Conservation (phyloP, 2,113 vertebrate genomes). For the Tursiops truncatus region DNA sequence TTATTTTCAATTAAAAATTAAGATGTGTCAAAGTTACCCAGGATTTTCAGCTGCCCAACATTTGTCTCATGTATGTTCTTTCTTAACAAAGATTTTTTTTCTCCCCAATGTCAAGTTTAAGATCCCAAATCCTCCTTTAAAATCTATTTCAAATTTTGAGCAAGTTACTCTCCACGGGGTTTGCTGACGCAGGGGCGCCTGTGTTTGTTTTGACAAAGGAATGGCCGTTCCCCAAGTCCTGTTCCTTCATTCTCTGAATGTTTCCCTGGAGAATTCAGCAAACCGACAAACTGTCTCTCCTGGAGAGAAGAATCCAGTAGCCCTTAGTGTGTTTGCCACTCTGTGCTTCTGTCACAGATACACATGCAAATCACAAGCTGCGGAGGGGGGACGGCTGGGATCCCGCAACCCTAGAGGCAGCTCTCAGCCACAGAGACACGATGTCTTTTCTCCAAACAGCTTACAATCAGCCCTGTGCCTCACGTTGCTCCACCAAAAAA, state of each 20-base stretch:
- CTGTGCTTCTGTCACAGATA: background rate
- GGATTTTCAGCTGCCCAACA: background rate
- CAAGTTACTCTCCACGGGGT: background rate
- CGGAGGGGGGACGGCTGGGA: background rate
- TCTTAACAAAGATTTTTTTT: constrained; percentile 22
- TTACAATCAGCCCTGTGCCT: background rate
- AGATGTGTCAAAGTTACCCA: background rate
- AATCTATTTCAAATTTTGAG: constrained; percentile 42
- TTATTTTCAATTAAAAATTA: background rate
- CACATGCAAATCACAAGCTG: background rate
- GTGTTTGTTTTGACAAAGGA: constrained; percentile 56
- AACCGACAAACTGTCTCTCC: background rate
- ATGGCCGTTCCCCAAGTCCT: background rate
- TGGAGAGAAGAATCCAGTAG: background rate
- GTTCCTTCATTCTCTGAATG: background rate
- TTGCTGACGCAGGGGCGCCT: background rate
- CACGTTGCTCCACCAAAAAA: background rate
- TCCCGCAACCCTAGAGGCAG: background rate
- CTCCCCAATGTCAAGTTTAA: constrained; percentile 53
- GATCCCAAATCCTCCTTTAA: constrained; percentile 1
- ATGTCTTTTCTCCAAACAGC: background rate
- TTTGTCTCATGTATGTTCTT: constrained; percentile 26
- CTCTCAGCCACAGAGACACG: background rate
- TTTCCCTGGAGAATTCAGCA: constrained; percentile 43
- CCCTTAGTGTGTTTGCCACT: background rate